A percentile compares a stretch with the other conserved stretches of the same genome.
phyloP scores from a whole-genome alignment of 2,888 invertebrate species.

The Tipula unca region DNA sequence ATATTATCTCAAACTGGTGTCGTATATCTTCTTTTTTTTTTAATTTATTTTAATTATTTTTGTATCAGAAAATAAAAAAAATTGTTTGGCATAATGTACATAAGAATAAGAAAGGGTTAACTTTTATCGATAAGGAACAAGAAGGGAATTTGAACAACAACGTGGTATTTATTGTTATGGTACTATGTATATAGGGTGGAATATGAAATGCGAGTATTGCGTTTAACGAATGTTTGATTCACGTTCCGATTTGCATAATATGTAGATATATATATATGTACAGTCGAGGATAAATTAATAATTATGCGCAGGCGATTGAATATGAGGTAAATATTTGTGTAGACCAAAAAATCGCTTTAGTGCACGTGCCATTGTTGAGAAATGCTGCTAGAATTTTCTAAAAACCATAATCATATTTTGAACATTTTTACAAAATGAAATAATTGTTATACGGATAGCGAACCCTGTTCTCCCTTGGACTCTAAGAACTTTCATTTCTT shows the following conservation, averaged over 20 bases:
- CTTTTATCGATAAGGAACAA: neutral
- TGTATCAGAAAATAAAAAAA: slow-evolving; percentile 3
- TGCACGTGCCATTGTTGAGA: too few relatives aligned
- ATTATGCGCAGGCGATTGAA: too few relatives aligned
- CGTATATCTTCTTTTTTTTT: neutral
- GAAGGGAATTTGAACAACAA: neutral
- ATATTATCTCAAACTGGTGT: slow-evolving; percentile 8
- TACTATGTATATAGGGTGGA: too few relatives aligned
- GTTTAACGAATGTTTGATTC: neutral
- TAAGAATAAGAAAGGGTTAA: neutral
- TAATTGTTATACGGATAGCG: too few relatives aligned
- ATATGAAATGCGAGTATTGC: neutral
- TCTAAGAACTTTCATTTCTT: too few relatives aligned
- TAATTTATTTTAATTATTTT: slow-evolving; percentile 14
- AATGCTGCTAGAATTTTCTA: too few relatives aligned
- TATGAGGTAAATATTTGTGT: too few relatives aligned
- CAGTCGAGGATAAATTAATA: too few relatives aligned
- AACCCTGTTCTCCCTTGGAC: too few relatives aligned
- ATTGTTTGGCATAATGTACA: neutral
- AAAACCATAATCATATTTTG: too few relatives aligned
- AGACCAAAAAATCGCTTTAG: too few relatives aligned
- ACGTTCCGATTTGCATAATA: neutral
- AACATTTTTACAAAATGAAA: too few relatives aligned
- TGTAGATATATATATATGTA: neutral
- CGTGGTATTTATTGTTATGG: neutral